Base-by-base conservation (phyloP, 2,113 vertebrate species). In the Chlamydotis undulata region DNA sequence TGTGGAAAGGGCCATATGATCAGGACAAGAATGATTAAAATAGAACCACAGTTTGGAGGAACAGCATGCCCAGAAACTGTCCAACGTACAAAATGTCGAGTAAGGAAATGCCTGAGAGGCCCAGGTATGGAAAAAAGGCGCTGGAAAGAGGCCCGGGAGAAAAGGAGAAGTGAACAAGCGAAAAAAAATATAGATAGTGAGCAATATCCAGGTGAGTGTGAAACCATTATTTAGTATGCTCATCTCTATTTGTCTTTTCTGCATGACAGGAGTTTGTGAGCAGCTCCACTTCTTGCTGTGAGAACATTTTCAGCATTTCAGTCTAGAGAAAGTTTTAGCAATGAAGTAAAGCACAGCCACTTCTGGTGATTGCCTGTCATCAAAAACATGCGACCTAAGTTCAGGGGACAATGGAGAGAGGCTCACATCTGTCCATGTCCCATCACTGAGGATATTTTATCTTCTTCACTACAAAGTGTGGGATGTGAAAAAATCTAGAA, bases 1-100 rank as follows among this genome's bases (percentile, higher is more conserved):
- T 99, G 99, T 29, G 99, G 99, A 23, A 99, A 99, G 94, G 99
- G 99, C 67, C 99, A 99, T 76, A 98, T 98, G 93, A 99, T 99
- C 96, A 98, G 99, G 90, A 99, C 99, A 3, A 98, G 99, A 83
- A 98, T 98, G 95, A 99, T 99, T 25, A 98, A 98, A 94, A 96
- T 98, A 96, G 99, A 99, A 97, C 99, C 99, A 29, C 99, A 99
- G 98, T 99, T 99, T 92, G 99, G 99, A 31, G 99, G 99, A 6
- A 94, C 98, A 70, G 92, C 98, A 10, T 99, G 99, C 85, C 98
- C 98, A 16, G 99, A 99, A 97, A 98, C 98, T 2, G 98, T 99
- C 22, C 99, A 99, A 89, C 98, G 99, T 11, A 99, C 98, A 60
- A 99, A 99, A 77, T 99, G 99, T 93, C 99, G 99, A 70, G 71